Conservation (phyloP, 2,797 vertebrate species). For the Ispidina picta region DNA sequence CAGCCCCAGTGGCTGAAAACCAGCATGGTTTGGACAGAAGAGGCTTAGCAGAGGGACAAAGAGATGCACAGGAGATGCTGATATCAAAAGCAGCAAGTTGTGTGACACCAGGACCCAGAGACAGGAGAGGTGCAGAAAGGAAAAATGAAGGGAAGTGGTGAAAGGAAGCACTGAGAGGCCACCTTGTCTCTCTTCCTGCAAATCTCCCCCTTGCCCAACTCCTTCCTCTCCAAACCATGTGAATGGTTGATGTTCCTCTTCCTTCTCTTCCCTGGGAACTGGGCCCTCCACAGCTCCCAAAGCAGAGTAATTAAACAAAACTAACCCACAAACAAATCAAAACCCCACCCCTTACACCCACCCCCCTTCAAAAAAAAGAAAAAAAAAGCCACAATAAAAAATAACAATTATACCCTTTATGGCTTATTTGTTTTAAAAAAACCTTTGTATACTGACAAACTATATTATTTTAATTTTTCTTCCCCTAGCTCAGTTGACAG, state of each 20-base stretch:
- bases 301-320: neutral
- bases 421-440: neutral
- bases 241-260: neutral
- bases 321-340: neutral
- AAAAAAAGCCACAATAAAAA: neutral
- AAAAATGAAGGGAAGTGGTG: neutral
- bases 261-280: neutral
- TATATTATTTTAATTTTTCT: neutral
- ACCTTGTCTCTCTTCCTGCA: neutral
- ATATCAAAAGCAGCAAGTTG: neutral
- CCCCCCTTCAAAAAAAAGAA: neutral
- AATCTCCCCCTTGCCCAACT: neutral
- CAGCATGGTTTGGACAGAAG: neutral
- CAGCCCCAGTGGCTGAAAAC: accelerated
- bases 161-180: neutral
- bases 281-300: neutral
- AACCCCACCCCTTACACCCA: neutral
- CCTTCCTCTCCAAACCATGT: neutral
- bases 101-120: neutral
- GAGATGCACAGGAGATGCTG: neutral
- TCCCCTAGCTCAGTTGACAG: neutral
- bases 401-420: neutral
- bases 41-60: neutral
- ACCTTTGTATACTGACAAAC: neutral
- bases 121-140: neutral